phyloP scores from a whole-genome alignment of 2,888 invertebrate species.

The Corythucha ciliata region DNA sequence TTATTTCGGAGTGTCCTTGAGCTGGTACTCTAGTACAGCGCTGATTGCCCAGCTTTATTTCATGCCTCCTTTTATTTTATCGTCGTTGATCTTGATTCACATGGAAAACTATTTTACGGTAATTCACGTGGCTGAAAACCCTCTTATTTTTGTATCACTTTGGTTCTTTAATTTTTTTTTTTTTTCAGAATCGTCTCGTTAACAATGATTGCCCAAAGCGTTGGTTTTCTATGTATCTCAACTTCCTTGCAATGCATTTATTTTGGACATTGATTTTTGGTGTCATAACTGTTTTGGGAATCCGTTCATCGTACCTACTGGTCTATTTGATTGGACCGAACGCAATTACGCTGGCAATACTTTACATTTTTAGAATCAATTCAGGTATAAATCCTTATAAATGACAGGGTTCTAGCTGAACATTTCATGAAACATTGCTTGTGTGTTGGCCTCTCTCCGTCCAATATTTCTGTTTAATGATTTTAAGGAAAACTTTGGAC shows the following conservation, averaged over 20 bases:
- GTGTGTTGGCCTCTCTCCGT: too few species aligned
- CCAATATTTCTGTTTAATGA: not conserved
- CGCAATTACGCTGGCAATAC: too few species aligned
- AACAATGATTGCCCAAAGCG: not conserved
- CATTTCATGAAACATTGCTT: too few species aligned
- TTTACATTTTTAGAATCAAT: too few species aligned
- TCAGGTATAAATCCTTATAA: constrained; percentile 1
- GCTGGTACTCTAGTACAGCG: constrained; percentile 14
- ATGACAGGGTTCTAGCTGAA: not conserved
- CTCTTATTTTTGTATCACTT: too few species aligned
- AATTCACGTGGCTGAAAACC: too few species aligned
- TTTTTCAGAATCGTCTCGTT: not conserved
- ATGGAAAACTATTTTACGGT: too few species aligned
- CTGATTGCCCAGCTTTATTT: constrained; percentile 12
- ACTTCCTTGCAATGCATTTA: not conserved
- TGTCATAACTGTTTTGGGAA: not conserved
- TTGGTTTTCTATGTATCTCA: not conserved
- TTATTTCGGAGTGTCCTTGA: not conserved
- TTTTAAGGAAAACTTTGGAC: not conserved
- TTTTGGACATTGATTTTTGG: not conserved
- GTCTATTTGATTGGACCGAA: too few species aligned
- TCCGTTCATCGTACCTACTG: not conserved
- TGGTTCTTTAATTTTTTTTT: too few species aligned
- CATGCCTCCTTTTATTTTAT: constrained; percentile 15
- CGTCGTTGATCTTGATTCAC: too few species aligned